phyloP scores from a whole-genome alignment of 64 coral and sea anemone species.

The Actinia tenebrosa region DNA sequence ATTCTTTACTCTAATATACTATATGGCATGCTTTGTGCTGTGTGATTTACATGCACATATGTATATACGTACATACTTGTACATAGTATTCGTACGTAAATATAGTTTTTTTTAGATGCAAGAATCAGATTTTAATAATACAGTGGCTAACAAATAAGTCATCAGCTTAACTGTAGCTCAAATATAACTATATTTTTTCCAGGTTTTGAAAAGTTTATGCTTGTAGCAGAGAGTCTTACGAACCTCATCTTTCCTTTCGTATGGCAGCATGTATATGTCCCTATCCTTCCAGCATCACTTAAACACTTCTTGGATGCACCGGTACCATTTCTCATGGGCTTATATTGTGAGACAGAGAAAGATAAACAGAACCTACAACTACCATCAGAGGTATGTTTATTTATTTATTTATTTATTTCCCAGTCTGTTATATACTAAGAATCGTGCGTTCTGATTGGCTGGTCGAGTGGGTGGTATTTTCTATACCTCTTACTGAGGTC shows the following conservation, averaged over 20 bases:
- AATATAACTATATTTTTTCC: not conserved
- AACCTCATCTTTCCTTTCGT: constrained; percentile 80
- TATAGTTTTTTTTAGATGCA: too few relatives aligned
- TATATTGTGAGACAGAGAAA: constrained; percentile 77
- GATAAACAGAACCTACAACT: constrained; percentile 55
- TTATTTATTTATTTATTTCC: not conserved
- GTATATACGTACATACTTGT: too few relatives aligned
- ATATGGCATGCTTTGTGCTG: not conserved
- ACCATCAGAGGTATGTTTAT: constrained; percentile 74
- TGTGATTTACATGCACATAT: not conserved
- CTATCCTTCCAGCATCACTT: constrained; percentile 85
- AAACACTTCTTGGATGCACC: constrained; percentile 93
- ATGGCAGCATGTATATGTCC: constrained; percentile 99
- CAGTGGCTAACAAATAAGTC: too few relatives aligned
- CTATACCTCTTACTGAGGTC: too few relatives aligned
- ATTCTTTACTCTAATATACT: too few relatives aligned
- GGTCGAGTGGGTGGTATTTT: too few relatives aligned
- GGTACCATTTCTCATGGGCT: constrained; percentile 91
- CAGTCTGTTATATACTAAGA: too few relatives aligned
- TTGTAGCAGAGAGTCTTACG: constrained; percentile 85
- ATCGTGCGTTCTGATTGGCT: too few relatives aligned
- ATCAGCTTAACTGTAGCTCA: not conserved
- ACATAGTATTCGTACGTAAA: too few relatives aligned
- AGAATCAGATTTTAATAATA: too few relatives aligned
- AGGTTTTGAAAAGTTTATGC: constrained; percentile 95